Evolutionary conservation across 2,113 vertebrate genomes (phyloP), one percentile per base, ranked within the genome.

Genomic region (Lontra canadensis): DNA sequence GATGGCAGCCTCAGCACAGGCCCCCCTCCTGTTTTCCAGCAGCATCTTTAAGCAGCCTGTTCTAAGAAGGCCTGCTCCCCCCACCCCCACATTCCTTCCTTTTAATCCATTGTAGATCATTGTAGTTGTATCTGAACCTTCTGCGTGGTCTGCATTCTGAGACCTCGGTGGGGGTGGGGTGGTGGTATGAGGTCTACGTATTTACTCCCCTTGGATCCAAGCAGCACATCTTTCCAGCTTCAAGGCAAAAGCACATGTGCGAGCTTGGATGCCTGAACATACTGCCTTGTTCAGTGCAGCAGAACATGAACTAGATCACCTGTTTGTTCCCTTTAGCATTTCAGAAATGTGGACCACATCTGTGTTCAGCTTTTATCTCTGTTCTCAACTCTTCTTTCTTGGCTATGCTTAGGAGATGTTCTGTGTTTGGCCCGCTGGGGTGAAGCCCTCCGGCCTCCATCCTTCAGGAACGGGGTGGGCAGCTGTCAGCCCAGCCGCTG

Each of bases 261-360:
- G n/a, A 17, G 31, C 17, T n/a, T 15, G 42, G 17, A 31, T 12
- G 31, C 23, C 20, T 4, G 0, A 9, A 1, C 12, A 1, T 1
- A 1, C 47, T 20, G 34, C 71, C 9, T 55, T 23, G 15, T 21
- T 36, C 0, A 0, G 12, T 44, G 39, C n/a, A 10, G 36, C 12
- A 13, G 39, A n/a, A 39, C 2, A 1, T 2, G 36, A n/a, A 1
- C 8, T 11, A 34, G 42, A 9, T 18, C 18, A 0, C 47, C 44
- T n/a, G 61, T 4, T 55, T 1, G 0, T 21, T n/a, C 20, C 34
- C 20, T 59, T 55, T 0, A 12, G 44, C 74, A 52, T 8, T 92
- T 84, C 71, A 42, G 69, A 61, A 61, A 63, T 3, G 9, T 11
- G 61, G 81, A 49, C 34, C 10, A 25, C 26, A 26, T 59, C 31